Conservation (phyloP, 2,888 invertebrate genomes). For the Oeneis ivallda region DNA sequence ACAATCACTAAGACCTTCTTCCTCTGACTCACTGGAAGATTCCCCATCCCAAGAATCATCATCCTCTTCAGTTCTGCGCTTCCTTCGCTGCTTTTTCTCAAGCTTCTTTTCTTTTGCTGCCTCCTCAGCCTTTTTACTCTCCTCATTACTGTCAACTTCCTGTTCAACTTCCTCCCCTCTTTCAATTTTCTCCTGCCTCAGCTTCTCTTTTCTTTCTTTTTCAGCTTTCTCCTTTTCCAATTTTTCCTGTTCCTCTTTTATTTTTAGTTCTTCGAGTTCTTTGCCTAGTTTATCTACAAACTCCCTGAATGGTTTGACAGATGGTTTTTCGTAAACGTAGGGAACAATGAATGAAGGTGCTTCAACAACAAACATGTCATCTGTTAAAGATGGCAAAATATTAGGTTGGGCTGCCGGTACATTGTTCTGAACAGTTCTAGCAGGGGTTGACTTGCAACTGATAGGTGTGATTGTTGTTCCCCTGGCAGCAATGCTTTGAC, state of each 20-base stretch:
- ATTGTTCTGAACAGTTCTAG: slow-evolving; percentile 42
- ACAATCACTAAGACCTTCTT: slow-evolving; percentile 71
- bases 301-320: slow-evolving; percentile 89
- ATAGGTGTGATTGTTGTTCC: slow-evolving; percentile 81
- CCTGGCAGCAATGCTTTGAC: slow-evolving; percentile 75
- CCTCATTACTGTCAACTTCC: slow-evolving; percentile 48
- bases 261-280: slow-evolving; percentile 79
- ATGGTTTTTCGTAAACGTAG: slow-evolving; percentile 95
- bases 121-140: slow-evolving; percentile 46
- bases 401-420: slow-evolving; percentile 58
- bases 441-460: slow-evolving; percentile 55
- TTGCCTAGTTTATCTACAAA: slow-evolving; percentile 86
- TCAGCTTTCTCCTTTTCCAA: slow-evolving; percentile 60
- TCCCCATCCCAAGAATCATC: slow-evolving; percentile 84
- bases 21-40: slow-evolving; percentile 77
- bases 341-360: slow-evolving; percentile 96
- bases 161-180: slow-evolving; percentile 56
- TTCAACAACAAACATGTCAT: slow-evolving; percentile 96
- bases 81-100: slow-evolving; percentile 62
- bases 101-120: slow-evolving; percentile 57
- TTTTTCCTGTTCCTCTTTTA: slow-evolving; percentile 66
- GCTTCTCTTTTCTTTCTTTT: slow-evolving; percentile 67
- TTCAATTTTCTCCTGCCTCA: slow-evolving; percentile 67
- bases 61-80: slow-evolving; percentile 74
- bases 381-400: slow-evolving; percentile 91